Base-by-base conservation (phyloP, 2,797 vertebrate species). In the Pseudomugil gertrudae region DNA sequence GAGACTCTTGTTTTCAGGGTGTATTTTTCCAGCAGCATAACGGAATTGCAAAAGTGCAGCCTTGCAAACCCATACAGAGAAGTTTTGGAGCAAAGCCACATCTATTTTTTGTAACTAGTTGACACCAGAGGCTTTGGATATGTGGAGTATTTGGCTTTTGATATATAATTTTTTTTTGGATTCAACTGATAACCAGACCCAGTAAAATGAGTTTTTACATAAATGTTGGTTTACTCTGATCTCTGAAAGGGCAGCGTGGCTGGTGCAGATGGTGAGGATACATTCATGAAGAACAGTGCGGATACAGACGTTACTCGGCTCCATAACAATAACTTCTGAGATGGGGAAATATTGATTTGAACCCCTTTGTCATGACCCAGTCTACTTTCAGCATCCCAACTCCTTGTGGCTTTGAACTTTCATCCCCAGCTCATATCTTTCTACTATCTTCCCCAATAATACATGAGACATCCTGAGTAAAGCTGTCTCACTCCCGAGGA, bases 31-130 rank as follows among this genome's bases (percentile, higher is more conserved):
- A 93, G 93, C 93, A 94, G 93, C 92, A 93, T 92, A 91, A 93
- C 90, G 90, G 89, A 94, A 92, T 93, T 93, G 90, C 89, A 92
- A 94, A 93, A 93, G 92, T 94, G 92, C 91, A 94, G 90, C 93
- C 92, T 92, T 89, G 90, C 90, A 57, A 91, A 91, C 90, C 93
- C 90, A 86, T 86, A 87, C 89, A 94, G 90, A 93, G 89, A 92
- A 77, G 78, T 90, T 78, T 90, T 86, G 83, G 90, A 92, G 89
- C 90, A 90, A 92, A 91, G 90, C 90, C 89, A 85, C 74, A 72
- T 89, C 79, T 89, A 90, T 85, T 87, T 82, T 82, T 85, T 84
- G 82, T 89, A 84, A 84, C 55, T 80, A 74, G 57, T 82, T 90
- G 82, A 90, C 85, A 78, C 63, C 63, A 65, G 79, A 90, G 77